A percentile compares a stretch with the other conserved stretches of the same genome.
phyloP scores from a whole-genome alignment of 2,888 invertebrate genomes.

The Cephus pulcher region DNA sequence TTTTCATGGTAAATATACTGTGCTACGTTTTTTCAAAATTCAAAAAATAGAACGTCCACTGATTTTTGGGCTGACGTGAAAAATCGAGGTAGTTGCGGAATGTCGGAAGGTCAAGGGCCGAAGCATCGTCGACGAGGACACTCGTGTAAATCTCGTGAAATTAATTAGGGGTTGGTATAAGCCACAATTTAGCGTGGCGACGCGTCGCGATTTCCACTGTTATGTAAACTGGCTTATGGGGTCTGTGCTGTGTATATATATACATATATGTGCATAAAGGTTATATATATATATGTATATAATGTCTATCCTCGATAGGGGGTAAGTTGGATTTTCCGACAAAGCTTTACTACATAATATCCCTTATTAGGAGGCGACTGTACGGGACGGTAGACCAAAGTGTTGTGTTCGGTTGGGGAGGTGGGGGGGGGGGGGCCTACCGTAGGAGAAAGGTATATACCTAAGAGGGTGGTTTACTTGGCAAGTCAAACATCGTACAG shows the following conservation, averaged over 20 bases:
- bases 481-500: constrained; percentile 59
- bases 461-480: constrained; percentile 49
- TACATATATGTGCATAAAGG: too few relatives aligned
- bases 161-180: constrained; percentile 12
- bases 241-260: not conserved
- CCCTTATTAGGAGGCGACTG: constrained; percentile 36
- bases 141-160: constrained; percentile 11
- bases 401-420: not conserved
- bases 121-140: not conserved
- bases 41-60: not conserved
- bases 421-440: not conserved
- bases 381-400: constrained; percentile 22
- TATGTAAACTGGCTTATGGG: not conserved
- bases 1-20: constrained; percentile 10
- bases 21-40: not conserved
- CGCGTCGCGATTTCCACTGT: not conserved
- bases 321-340: not conserved
- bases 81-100: too few relatives aligned
- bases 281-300: not conserved
- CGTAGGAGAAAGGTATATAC: constrained; percentile 9
- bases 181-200: not conserved
- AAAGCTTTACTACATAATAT: constrained; percentile 34
- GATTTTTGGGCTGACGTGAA: not conserved
- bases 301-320: not conserved
- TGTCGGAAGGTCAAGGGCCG: not conserved